Percentiles rank a stretch among this genome's conserved stretches.
These are phyloP conservation scores for Barbus barbus DNA, from an alignment of 2,113 vertebrate genomes.

Conservation along the genomic window DNA sequence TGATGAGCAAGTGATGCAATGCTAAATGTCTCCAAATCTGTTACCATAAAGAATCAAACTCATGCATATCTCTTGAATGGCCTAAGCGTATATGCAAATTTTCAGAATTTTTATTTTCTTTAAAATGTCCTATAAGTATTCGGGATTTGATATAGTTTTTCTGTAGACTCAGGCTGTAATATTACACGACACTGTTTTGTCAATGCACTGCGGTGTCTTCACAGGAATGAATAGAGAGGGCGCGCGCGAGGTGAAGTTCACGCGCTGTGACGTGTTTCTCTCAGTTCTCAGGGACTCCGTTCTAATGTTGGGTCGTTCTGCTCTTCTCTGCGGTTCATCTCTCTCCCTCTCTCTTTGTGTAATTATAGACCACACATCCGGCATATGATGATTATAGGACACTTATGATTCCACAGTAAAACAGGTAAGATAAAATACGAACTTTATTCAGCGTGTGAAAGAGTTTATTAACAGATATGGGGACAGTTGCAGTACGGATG, in stretches of 20 bases:
- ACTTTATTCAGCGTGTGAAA: neutral
- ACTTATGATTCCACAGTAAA: slow-evolving; percentile 20
- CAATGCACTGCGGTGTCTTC: neutral
- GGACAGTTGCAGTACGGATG: slow-evolving; percentile 20
- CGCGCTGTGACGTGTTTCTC: neutral
- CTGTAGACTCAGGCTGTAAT: too few species aligned
- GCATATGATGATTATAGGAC: neutral
- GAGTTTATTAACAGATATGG: neutral
- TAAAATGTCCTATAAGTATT: too few species aligned
- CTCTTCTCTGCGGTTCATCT: slow-evolving; percentile 27
- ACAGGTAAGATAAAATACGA: slow-evolving; percentile 22
- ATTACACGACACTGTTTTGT: neutral
- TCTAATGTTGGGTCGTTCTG: slow-evolving; percentile 23
- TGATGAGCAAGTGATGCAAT: too few species aligned
- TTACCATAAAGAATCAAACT: too few species aligned
- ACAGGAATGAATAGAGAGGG: neutral
- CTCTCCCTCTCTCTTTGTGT: slow-evolving; percentile 2
- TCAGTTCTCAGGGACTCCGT: neutral
- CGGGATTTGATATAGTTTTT: too few species aligned
- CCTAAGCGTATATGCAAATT: too few species aligned
- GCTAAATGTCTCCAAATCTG: too few species aligned
- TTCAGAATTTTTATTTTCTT: too few species aligned
- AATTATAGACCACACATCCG: neutral
- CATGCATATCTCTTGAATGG: too few species aligned
- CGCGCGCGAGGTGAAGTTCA: neutral